Evolutionary conservation across 2,888 invertebrate genomes (phyloP), one percentile per base, ranked within the genome.

Genomic region (Catonia carolina): DNA sequence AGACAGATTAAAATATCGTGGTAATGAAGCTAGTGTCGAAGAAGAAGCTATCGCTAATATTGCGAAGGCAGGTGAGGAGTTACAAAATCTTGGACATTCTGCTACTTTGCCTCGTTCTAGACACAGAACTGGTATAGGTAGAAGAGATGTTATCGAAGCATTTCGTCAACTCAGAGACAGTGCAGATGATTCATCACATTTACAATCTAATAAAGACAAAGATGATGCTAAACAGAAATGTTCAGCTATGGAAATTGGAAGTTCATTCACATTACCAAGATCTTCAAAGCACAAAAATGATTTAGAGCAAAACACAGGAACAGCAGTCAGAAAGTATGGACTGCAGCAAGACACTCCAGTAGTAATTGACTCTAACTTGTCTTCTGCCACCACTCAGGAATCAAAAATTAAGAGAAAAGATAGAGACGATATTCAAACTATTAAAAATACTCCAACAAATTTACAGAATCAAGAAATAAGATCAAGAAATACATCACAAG

Each of bases 61-160:
- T 5, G 65, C 70, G 0, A 70, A 71, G 42, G 70, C 73, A 7
- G 72, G 72, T 1, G 73, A 74, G 47, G 74, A 74, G 53, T 65
- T 74, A n/a, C 72, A 74, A 52, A 69, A 70, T 23, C 58, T 73
- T 6, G 75, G 76, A 67, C 75, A 76, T 65, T 74, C 75, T 65
- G 58, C 67, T 39, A 64, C 66, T 22, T 49, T 62, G 6, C 55
- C 68, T 67, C 62, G 70, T 70, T 53, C 74, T 72, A 77, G 83
- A 18, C 74, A 74, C 70, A 76, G 84, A 50, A 84, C 85, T 48
- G 82, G 82, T 0, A 83, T 85, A 55, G 84, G 84, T 67, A 82
- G 81, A 63, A 82, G 83, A 62, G 85, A 85, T 67, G 82, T 85
- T 0, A 81, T 81, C 56, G 81, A 82, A 72, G 85, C 85, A 1